Percentiles rank a stretch among this genome's conserved stretches.
These are phyloP conservation scores for Dryas iulia DNA, from an alignment of 1,140 invertebrate species.

Conservation along the genomic window DNA sequence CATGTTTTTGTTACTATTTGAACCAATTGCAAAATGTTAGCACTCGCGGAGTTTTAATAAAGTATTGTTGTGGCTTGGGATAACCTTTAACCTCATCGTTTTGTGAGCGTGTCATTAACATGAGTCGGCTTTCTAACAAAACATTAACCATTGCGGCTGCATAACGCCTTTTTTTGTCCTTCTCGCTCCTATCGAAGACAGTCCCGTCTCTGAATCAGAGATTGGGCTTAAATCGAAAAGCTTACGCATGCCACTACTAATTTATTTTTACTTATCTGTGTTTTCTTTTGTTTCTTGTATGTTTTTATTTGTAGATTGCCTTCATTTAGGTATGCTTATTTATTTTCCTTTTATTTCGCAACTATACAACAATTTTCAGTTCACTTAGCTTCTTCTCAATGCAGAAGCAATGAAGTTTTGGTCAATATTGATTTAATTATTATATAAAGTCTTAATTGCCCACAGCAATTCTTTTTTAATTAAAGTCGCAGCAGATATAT, in stretches of 20 bases:
- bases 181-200: background rate
- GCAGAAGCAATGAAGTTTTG: conserved; percentile 73
- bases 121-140: conserved; percentile 54
- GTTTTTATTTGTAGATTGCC: conserved; percentile 23
- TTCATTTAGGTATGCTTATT: conserved; percentile 25
- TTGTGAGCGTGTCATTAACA: conserved; percentile 55
- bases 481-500: conserved; percentile 44
- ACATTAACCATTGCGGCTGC: conserved; percentile 72
- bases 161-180: conserved; percentile 45
- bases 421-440: conserved; percentile 20
- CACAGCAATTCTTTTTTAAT: conserved; percentile 69
- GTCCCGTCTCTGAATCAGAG: background rate
- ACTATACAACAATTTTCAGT: conserved; percentile 21
- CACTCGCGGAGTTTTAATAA: conserved; percentile 46
- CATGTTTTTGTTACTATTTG: background rate
- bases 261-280: conserved; percentile 21
- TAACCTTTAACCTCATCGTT: conserved; percentile 51
- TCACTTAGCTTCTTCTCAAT: conserved; percentile 62
- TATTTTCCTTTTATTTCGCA: conserved; percentile 35
- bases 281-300: conserved; percentile 24
- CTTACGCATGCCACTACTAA: conserved; percentile 25
- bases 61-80: conserved; percentile 79
- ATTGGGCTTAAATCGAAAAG: background rate
- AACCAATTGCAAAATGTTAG: conserved; percentile 48
- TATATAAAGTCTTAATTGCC: conserved; percentile 38